Percentiles rank a stretch among this genome's conserved stretches.
phyloP scores from a whole-genome alignment of 2,888 invertebrate genomes.

The Sclerodermus sp. region DNA sequence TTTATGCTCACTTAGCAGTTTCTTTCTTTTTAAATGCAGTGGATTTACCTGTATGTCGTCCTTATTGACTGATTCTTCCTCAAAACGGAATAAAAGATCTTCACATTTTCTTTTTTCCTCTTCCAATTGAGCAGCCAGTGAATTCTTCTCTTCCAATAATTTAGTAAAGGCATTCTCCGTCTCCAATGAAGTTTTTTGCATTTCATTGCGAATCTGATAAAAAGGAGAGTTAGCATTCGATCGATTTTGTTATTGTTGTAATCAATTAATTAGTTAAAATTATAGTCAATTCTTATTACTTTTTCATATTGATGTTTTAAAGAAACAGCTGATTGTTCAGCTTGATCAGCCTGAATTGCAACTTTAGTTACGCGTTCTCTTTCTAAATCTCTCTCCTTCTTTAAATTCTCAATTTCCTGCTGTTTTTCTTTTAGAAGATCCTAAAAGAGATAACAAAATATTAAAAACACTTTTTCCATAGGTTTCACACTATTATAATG shows the following conservation, averaged over 20 bases:
- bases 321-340: constrained; percentile 66
- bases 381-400: constrained; percentile 89
- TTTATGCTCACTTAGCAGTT: no score
- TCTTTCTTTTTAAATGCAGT: background rate
- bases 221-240: constrained; percentile 12
- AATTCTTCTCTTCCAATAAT: constrained; percentile 53
- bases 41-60: constrained; percentile 80
- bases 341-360: constrained; percentile 78
- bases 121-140: constrained; percentile 68
- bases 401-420: constrained; percentile 87
- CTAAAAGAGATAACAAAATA: constrained; percentile 59
- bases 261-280: background rate
- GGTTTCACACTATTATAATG: no score
- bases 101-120: constrained; percentile 82
- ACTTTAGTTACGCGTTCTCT: constrained; percentile 85
- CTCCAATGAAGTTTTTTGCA: constrained; percentile 62
- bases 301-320: constrained; percentile 69
- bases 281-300: constrained; percentile 53
- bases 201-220: constrained; percentile 60
- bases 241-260: background rate
- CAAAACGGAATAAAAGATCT: constrained; percentile 87
- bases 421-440: constrained; percentile 92
- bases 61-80: constrained; percentile 88
- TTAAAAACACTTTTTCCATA: no score
- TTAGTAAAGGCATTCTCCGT: constrained; percentile 61